A percentile compares a stretch with the other conserved stretches of the same genome.
phyloP scores from a whole-genome alignment of 1,140 invertebrate genomes.

The Globodera rostochiensis region DNA sequence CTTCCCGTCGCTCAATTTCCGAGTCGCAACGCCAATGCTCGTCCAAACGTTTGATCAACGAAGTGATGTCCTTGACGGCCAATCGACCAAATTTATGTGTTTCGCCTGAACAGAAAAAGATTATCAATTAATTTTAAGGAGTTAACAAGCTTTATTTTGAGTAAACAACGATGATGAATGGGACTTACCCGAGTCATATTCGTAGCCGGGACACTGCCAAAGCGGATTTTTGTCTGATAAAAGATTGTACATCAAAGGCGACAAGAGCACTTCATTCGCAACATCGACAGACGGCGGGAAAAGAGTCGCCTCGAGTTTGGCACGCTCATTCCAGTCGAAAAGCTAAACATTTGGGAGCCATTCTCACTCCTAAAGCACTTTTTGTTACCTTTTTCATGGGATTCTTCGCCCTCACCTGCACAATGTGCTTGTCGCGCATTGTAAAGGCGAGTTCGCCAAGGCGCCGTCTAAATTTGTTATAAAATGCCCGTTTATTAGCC shows the following conservation, averaged over 20 bases:
- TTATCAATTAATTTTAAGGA: background rate
- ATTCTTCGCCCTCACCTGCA: constrained; percentile 44
- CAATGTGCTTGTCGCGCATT: constrained; percentile 52
- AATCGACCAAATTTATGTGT: constrained; percentile 49
- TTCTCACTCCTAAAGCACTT: background rate
- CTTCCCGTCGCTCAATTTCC: constrained; percentile 41
- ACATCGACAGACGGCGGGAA: constrained; percentile 40
- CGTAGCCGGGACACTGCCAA: constrained; percentile 64
- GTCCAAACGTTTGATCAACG: constrained; percentile 24
- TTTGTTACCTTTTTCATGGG: constrained; percentile 40
- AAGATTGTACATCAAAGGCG: constrained; percentile 57
- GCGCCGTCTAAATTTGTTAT: constrained; percentile 46
- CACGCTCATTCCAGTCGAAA: constrained; percentile 34
- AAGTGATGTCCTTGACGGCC: constrained; percentile 50
- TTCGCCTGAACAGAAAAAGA: constrained; percentile 36
- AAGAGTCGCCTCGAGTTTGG: constrained; percentile 34
- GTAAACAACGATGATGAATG: constrained; percentile 8
- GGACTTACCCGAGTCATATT: constrained; percentile 51
- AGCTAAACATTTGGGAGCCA: constrained; percentile 17
- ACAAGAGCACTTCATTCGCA: constrained; percentile 38
- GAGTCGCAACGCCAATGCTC: constrained; percentile 43
- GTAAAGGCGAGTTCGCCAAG: constrained; percentile 62
- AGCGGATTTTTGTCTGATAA: constrained; percentile 53
- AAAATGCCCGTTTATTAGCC: background rate
- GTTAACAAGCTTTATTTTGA: background rate